Conservation (phyloP, 2,797 vertebrate genomes). For the Premnoplex brunnescens region DNA sequence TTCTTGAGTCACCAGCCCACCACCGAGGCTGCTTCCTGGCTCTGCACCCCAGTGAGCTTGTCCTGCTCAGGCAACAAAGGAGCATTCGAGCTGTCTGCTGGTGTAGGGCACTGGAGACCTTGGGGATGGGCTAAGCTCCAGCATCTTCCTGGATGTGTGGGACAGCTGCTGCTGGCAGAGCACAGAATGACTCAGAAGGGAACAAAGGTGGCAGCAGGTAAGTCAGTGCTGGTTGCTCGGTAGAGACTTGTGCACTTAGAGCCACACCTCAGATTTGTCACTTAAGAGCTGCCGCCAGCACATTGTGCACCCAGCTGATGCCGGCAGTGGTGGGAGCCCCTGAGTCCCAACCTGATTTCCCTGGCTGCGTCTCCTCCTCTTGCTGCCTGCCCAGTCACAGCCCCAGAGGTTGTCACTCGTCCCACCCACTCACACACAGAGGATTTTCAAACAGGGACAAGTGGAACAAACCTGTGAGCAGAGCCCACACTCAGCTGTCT, state of each 20-base stretch:
- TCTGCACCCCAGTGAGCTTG: fast-evolving
- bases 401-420: background rate
- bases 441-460: background rate
- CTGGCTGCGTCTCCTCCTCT: background rate
- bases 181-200: background rate
- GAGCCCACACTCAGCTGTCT: background rate
- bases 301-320: background rate
- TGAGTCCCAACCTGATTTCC: background rate
- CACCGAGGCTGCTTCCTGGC: background rate
- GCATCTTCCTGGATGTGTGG: background rate
- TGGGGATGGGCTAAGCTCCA: background rate
- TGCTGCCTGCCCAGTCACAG: background rate
- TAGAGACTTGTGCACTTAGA: background rate
- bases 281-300: background rate
- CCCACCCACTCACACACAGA: background rate
- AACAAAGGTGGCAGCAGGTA: background rate
- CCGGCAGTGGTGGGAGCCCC: fast-evolving
- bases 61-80: background rate
- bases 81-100: background rate
- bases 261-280: background rate
- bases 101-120: background rate
- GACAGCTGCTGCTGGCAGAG: background rate
- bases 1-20: background rate
- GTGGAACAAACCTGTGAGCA: background rate
- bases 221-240: background rate